phyloP scores from a whole-genome alignment of 2,888 invertebrate genomes.

The Pasiphila rectangulata region DNA sequence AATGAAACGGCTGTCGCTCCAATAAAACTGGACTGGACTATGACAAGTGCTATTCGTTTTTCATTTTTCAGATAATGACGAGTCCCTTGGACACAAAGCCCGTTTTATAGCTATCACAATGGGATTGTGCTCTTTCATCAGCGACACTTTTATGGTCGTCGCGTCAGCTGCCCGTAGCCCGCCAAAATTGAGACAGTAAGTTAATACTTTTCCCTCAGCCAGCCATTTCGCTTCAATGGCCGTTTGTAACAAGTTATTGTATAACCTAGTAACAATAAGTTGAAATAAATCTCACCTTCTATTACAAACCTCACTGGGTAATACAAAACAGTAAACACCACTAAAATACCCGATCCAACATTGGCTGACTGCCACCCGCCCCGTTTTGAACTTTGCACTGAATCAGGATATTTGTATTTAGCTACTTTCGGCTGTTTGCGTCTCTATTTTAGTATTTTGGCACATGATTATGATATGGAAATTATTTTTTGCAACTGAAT shows the following conservation, averaged over 20 bases:
- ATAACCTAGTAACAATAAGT: conserved; percentile 13
- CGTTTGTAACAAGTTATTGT: conserved; percentile 39
- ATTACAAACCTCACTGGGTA: conserved; percentile 29
- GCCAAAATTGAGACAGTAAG: conserved; percentile 72
- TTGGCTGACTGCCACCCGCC: conserved; percentile 68
- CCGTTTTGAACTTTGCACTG: conserved; percentile 71
- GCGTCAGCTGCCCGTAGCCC: conserved; percentile 65
- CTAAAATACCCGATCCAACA: conserved; percentile 44
- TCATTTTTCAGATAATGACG: conserved; percentile 75
- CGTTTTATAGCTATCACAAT: conserved; percentile 74
- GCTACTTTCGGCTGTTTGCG: conserved; percentile 63
- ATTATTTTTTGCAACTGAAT: too few relatives aligned
- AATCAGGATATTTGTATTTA: conserved; percentile 67
- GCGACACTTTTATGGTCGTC: conserved; percentile 68
- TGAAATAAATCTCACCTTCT: conserved; percentile 12
- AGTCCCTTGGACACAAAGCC: conserved; percentile 68
- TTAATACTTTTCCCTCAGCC: conserved; percentile 45
- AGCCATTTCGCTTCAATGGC: conserved; percentile 44
- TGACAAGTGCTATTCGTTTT: conserved; percentile 74
- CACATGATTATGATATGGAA: conserved; percentile 38
- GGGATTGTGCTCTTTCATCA: conserved; percentile 77
- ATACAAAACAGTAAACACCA: conserved; percentile 41
- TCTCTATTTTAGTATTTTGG: conserved; percentile 67
- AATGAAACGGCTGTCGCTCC: conserved; percentile 41
- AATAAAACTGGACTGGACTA: conserved; percentile 57